Conservation (phyloP, 2,888 invertebrate species). For the Nephrotoma guestfalica region DNA sequence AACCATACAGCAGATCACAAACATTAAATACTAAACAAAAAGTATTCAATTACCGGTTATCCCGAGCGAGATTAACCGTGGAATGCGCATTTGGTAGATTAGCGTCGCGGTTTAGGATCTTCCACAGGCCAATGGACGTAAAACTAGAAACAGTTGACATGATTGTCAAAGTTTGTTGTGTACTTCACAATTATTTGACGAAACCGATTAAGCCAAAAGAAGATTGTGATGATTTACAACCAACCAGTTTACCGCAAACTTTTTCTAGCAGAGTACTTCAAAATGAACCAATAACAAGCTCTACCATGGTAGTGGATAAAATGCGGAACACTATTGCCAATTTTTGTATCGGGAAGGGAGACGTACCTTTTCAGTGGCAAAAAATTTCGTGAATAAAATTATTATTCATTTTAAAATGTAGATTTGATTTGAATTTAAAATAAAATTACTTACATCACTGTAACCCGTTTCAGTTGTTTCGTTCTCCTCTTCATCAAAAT, state of each 20-base stretch:
- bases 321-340: not conserved
- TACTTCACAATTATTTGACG: no score
- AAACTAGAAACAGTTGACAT: no score
- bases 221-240: no score
- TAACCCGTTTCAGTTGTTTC: no score
- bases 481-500: no score
- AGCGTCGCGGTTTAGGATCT: constrained; percentile 1
- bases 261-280: not conserved
- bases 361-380: not conserved
- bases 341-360: not conserved
- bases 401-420: not conserved
- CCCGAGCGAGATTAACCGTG: constrained; percentile 7
- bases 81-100: constrained; percentile 3
- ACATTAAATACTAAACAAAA: no score
- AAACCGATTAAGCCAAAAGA: no score
- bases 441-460: no score
- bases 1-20: constrained; percentile 8
- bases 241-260: no score
- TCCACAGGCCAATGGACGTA: no score
- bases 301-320: not conserved
- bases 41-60: constrained; percentile 6
- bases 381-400: not conserved
- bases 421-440: not conserved
- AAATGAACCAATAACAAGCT: not conserved
- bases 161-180: no score